Base-by-base conservation (phyloP, 1,140 invertebrate genomes). In the Aphis craccivora region DNA sequence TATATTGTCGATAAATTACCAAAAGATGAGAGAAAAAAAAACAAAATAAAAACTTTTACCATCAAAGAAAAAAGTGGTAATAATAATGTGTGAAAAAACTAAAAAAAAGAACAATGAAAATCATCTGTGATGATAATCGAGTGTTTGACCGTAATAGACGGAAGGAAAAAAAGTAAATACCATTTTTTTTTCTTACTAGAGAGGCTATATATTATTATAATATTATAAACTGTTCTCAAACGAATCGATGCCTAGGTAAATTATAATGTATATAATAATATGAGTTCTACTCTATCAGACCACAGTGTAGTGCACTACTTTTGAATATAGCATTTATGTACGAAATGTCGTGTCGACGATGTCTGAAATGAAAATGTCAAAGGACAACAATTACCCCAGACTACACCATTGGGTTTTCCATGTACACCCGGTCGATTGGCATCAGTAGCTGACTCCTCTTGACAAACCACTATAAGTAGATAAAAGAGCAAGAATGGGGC, bases 1-100 rank as follows among this genome's bases (percentile, higher is more conserved):
- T 90, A 90, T 45, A 30, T 43, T 67, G 53, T 90, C 89, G 3
- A 90, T 90, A 90, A 90, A 90, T 90, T 90, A 90, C 23, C 11
- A 43, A n/a, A 67, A 25, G 40, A 45, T 6, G 53, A n/a, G 53
- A 60, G 40, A 60, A 55, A 37, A 55, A 43, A 45, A 88, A 88
- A 51, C 22, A 84, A 83, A 40, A 9, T 6, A 8, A 88, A 88
- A 35, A 37, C 1, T 43, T 90, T n/a, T 43, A 22, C 14, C 6
- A 45, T 55, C 11, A 11, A 60, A n/a, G 35, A 40, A 14, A 35
- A 55, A 60, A 43, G 40, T 30, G 25, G 22, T 37, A 55, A 88
- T 37, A 90, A 60, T 90, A 60, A 60, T 60, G 37, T 90, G 30
- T 20, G 40, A 40, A 90, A 55, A 90, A 40, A 40, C 30, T 1